Evolutionary conservation across 2,113 vertebrate genomes (phyloP).

Genomic region (Oenanthe melanoleuca): DNA sequence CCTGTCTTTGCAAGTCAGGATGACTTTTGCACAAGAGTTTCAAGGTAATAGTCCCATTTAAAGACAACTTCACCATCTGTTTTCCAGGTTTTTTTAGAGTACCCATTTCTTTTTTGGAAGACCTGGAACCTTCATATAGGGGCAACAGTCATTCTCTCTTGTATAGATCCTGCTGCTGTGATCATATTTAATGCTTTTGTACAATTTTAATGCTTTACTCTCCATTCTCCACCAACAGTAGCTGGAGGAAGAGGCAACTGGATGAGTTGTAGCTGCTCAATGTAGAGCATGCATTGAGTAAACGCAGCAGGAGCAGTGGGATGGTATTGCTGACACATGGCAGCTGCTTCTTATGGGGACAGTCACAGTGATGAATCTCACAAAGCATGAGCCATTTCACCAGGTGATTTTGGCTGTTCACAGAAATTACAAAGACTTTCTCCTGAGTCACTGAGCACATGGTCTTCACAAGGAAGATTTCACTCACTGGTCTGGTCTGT

Average conservation of each 20-base stretch:
- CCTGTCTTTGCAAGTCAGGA: not conserved
- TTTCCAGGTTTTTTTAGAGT: not conserved
- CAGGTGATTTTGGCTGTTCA: not conserved
- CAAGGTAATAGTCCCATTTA: not conserved
- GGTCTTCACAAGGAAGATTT: not conserved
- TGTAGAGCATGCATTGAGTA: fast-evolving
- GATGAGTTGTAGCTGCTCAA: too few relatives aligned
- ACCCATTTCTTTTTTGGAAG: not conserved
- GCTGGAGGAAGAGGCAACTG: not conserved
- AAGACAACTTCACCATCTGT: not conserved
- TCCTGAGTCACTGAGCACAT: not conserved
- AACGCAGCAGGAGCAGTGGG: not conserved
- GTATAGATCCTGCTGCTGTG: not conserved
- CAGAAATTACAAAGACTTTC: not conserved
- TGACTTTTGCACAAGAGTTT: not conserved
- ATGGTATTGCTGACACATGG: fast-evolving
- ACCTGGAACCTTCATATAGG: not conserved
- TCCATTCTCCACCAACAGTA: not conserved
- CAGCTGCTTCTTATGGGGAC: not conserved
- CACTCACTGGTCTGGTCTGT: not conserved
- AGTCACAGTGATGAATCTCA: not conserved
- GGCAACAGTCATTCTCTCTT: not conserved
- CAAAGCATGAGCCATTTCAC: not conserved
- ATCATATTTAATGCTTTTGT: not conserved
- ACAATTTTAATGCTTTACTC: not conserved